Base-by-base conservation (phyloP, 2,888 invertebrate genomes). In the Clanis bilineata region DNA sequence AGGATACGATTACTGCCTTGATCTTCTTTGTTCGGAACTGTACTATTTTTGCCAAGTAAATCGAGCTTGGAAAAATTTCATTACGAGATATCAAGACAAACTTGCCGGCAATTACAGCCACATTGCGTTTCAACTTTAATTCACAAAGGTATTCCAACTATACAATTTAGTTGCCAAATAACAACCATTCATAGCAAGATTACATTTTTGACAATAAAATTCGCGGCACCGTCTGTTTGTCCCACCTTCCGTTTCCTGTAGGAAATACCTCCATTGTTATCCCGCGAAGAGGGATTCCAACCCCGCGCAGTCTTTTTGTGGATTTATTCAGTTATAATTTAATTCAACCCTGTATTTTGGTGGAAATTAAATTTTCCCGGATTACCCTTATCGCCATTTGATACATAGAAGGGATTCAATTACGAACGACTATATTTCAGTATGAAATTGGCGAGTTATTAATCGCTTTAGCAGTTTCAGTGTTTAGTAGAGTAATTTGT, bases 221-320 rank as follows among this genome's bases (percentile, higher is more conserved):
- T 77, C 71, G 67, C 47, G 57, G 63, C 56, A 70, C 65, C 77
- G 72, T 72, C 77, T 73, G 77, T 56, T 66, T 57, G 38, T 65
- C 67, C 62, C 62, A 71, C 71, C 72, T 80, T 77, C 76, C 74
- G 75, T 59, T 74, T 74, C 73, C 75, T 62, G 54, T 44, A 68
- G 79, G 79, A 76, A 75, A 72, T 66, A 58, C 64, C 66, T 68
- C 69, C 67, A 79, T 80, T 80, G 76, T 79, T 77, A 64, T 61
- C 36, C 60, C 66, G 63, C 64, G 68, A 66, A 69, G 71, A 68
- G 76, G 73, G 72, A 70, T 62, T 58, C 57, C 25, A 18, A 39
- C 39, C 47, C 18, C 57, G 38, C 58, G 15, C 21, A 47, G 47
- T 54, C 57, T 61, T 60, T 61, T 58, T 58, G 55, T 56, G 45